Conservation (phyloP, 1,140 invertebrate genomes). For the Papilio dardanus region DNA sequence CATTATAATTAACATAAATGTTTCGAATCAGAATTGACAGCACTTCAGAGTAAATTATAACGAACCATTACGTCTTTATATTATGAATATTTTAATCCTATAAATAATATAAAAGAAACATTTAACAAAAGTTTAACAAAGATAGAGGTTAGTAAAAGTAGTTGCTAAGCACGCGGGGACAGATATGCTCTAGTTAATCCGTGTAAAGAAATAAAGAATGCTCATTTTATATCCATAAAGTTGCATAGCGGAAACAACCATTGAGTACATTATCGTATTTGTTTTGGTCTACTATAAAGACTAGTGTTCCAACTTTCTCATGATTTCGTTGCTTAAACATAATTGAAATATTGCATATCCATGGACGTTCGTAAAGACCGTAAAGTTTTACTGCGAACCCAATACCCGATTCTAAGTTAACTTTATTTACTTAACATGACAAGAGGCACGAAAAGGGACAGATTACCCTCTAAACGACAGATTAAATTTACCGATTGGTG, state of each 20-base stretch:
- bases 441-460: background rate
- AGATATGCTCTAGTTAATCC: conserved; percentile 5
- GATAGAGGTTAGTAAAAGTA: conserved; percentile 4
- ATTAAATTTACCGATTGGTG: no score
- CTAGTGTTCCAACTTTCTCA: background rate
- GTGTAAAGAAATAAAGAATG: background rate
- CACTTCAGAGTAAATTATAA: background rate
- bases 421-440: background rate
- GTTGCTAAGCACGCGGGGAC: background rate
- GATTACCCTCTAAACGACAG: no score
- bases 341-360: no score
- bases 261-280: background rate
- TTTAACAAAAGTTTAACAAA: background rate
- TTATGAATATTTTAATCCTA: background rate
- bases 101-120: background rate
- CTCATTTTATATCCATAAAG: background rate
- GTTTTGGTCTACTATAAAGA: background rate
- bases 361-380: no score
- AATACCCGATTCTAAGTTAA: background rate
- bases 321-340: background rate
- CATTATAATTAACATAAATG: background rate
- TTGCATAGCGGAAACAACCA: background rate
- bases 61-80: background rate
- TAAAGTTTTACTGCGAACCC: background rate
- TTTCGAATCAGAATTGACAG: background rate